Base-by-base conservation (phyloP, 1,140 invertebrate genomes). In the Eriocheir sinensis region DNA sequence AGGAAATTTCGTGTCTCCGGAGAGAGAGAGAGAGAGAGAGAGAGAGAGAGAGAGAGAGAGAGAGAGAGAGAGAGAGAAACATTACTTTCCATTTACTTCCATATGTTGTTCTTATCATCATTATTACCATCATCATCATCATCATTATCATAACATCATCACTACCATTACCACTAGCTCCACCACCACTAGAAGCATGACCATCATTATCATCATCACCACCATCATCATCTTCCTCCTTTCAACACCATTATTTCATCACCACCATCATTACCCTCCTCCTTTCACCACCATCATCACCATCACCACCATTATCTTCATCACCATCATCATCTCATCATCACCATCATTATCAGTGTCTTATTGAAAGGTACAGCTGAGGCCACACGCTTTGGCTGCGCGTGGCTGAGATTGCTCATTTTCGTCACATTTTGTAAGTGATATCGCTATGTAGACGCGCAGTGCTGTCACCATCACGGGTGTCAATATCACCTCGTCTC, bases 41-140 rank as follows among this genome's bases (percentile, higher is more conserved):
- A 72, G 60, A 72, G 60, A 72, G 60, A 72, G 60, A 72, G 60
- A 72, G 60, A 72, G 60, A 72, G 60, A 72, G 60, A 72, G 60
- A 72, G 60, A 72, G 60, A 72, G 60, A 72, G 60, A n/a, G 60
- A 60, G 53, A 60, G 8, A 60, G 8, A 60, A 21, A 27, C 15
- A 48, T 15, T 15, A 8, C 44, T 48, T 48, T 48, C 15, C 15
- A 8, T 48, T 48, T 48, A 48, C 44, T 48, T 48, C 4, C 4
- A 48, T 48, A 48, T 48, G 4, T 8, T 48, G 15, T 48, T 72
- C 17, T 8, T 72, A 12, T 15, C 15, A 48, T 15, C 15, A 48
- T 15, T 48, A 15, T 15, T 48, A 48, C 44, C 44, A 48, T 15
- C 15, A 48, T 15, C 15, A 48, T 15, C 15, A 48, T 15, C 15